Base-by-base conservation (phyloP, 2,888 invertebrate genomes). In the Eilema griseolum region DNA sequence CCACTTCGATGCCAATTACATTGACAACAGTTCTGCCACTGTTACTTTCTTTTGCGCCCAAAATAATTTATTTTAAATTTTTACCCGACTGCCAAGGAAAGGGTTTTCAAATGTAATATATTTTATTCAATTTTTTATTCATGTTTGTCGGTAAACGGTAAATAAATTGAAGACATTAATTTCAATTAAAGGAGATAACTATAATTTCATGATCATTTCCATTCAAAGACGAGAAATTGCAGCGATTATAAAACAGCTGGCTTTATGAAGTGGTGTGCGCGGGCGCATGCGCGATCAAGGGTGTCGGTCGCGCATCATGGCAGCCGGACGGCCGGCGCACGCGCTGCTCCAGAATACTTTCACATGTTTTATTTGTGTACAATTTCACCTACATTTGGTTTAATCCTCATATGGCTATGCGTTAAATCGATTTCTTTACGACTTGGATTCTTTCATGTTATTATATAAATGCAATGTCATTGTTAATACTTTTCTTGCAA, bases 301-400 rank as follows among this genome's bases (percentile, higher is more conserved):
- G 88, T 85, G 83, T 81, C 90, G 86, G 92, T 90, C 85, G 81
- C 92, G 92, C 93, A 85, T 86, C 84, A 84, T 77, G 76, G 82
- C 83, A 85, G 78, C 80, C 85, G 86, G 85, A 85, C 86, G 83
- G 81, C 73, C 83, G 73, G 37, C 74, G 82, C 85, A 84, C 85
- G 85, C 86, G 82, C 88, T 84, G 76, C 76, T 76, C 81, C 83
- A 71, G 78, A 86, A 82, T 90, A 92, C 93, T 93, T 93, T 94
- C 93, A 91, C 92, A 90, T 92, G 88, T 82, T 83, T 86, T 85
- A 83, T 88, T 83, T 66, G 72, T 82, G 84, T 78, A 82, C 83
- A 90, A 86, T 92, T 92, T 92, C 89, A 91, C 91, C 91, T 85
- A 91, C 87, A 88, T 92, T 83, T 84, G 72, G 75, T 82, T 83